Percentiles rank a stretch among this genome's conserved stretches.
Evolutionary conservation across 2,888 invertebrate genomes (phyloP).

Genomic region (Tetheella fluctuosa): DNA sequence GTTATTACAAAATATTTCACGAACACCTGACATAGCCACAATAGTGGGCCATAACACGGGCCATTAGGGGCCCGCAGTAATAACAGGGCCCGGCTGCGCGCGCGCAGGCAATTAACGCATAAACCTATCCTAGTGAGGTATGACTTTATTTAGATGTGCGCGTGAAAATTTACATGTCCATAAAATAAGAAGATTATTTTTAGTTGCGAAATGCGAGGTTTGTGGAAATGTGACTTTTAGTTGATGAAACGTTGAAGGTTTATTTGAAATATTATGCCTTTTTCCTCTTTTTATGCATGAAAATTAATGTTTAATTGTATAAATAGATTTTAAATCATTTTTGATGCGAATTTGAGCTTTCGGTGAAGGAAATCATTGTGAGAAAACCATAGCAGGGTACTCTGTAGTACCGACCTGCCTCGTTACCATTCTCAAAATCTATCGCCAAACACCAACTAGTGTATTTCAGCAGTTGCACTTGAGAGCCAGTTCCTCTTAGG

Average conservation of each 20-base stretch:
- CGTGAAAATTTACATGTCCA: conserved; percentile 53
- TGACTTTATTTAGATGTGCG: conserved; percentile 57
- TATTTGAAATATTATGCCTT: not conserved
- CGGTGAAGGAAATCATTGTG: too few relatives aligned
- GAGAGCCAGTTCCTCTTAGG: too few relatives aligned
- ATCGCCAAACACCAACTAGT: too few relatives aligned
- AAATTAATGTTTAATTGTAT: too few relatives aligned
- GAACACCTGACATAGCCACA: conserved; percentile 33
- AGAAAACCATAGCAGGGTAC: too few relatives aligned
- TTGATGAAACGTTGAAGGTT: too few relatives aligned
- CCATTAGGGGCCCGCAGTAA: conserved; percentile 35
- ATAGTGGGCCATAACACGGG: conserved; percentile 31
- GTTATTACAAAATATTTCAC: conserved; percentile 48
- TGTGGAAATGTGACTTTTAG: not conserved
- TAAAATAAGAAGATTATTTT: conserved; percentile 41
- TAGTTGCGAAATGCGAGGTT: conserved; percentile 18
- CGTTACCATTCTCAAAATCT: too few relatives aligned
- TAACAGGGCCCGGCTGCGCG: conserved; percentile 46
- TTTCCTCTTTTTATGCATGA: too few relatives aligned
- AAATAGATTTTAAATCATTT: too few relatives aligned
- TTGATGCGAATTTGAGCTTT: too few relatives aligned
- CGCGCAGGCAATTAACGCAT: conserved; percentile 61
- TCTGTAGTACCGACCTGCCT: too few relatives aligned
- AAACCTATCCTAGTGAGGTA: conserved; percentile 59
- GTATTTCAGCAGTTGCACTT: too few relatives aligned